Evolutionary conservation across 1,140 invertebrate genomes (phyloP).

Genomic region (Ladona fulva): DNA sequence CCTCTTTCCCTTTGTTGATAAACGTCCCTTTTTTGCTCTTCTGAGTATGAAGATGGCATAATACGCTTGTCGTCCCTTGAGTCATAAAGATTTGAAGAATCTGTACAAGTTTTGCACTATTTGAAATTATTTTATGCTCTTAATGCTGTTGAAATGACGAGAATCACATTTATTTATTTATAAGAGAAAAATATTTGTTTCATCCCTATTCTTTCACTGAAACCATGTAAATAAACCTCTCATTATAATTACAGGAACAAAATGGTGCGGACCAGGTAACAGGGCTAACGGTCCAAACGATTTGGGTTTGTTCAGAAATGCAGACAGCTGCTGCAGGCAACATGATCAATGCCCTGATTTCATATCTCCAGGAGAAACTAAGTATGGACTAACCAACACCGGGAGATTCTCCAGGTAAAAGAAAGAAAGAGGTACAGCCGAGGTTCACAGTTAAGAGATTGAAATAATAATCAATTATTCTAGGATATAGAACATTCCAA

Average conservation of each 20-base stretch:
- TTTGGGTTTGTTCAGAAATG: conserved; percentile 51
- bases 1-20: no score
- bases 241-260: conserved; percentile 34
- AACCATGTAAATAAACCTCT: no score
- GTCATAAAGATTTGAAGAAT: no score
- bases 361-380: conserved; percentile 46
- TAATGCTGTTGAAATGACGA: no score
- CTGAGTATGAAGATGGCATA: no score
- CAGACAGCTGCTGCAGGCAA: conserved; percentile 65
- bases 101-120: no score
- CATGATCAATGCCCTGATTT: conserved; percentile 64
- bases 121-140: no score
- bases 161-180: no score
- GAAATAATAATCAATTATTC: not conserved
- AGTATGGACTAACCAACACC: conserved; percentile 52
- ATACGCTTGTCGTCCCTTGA: no score
- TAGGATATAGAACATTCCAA: conserved; percentile 12
- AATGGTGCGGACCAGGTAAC: conserved; percentile 67
- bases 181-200: no score
- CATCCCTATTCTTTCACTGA: no score
- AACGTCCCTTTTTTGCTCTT: no score
- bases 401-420: conserved; percentile 42
- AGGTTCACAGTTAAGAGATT: conserved; percentile 17
- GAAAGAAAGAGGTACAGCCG: conserved; percentile 26
- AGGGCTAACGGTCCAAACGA: conserved; percentile 56